A percentile compares a stretch with the other conserved stretches of the same genome.
These are phyloP conservation scores for Montipora sp. DNA, from an alignment of 64 coral and sea anemone species.

Conservation along the genomic window DNA sequence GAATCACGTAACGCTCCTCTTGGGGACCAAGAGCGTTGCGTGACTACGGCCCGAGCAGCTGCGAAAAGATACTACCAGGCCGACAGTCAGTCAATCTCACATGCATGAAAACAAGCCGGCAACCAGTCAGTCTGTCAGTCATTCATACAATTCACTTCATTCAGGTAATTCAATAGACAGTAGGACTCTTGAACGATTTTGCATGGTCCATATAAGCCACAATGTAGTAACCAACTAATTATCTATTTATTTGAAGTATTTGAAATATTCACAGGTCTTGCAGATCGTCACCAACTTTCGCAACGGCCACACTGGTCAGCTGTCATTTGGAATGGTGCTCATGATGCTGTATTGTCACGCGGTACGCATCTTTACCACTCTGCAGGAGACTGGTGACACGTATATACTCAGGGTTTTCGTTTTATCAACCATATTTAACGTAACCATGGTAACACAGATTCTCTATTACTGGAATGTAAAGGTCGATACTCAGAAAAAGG, in stretches of 20 bases:
- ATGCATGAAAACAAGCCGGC: too few relatives aligned
- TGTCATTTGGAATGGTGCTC: slow-evolving; percentile 85
- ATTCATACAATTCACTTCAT: too few relatives aligned
- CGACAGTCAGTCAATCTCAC: too few relatives aligned
- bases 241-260: neutral
- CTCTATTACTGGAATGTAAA: slow-evolving; percentile 87
- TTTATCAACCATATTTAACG: slow-evolving; percentile 70
- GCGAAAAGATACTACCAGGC: too few relatives aligned
- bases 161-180: too few relatives aligned
- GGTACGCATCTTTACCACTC: slow-evolving; percentile 89
- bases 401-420: slow-evolving; percentile 75
- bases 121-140: too few relatives aligned
- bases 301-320: slow-evolving; percentile 91
- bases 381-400: slow-evolving; percentile 87
- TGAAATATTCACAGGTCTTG: slow-evolving; percentile 46
- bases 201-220: too few relatives aligned
- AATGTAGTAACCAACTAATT: neutral
- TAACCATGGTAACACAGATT: slow-evolving; percentile 78
- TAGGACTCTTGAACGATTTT: too few relatives aligned
- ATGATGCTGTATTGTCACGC: slow-evolving; percentile 72
- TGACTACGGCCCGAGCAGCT: too few relatives aligned
- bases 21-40: too few relatives aligned
- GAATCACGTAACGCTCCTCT: too few relatives aligned
- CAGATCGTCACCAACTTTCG: slow-evolving; percentile 86
- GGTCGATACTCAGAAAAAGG: slow-evolving; percentile 63